A percentile compares a stretch with the other conserved stretches of the same genome.
These are phyloP conservation scores for Herminia tarsipennalis DNA, from an alignment of 2,888 invertebrate species.

Conservation along the genomic window DNA sequence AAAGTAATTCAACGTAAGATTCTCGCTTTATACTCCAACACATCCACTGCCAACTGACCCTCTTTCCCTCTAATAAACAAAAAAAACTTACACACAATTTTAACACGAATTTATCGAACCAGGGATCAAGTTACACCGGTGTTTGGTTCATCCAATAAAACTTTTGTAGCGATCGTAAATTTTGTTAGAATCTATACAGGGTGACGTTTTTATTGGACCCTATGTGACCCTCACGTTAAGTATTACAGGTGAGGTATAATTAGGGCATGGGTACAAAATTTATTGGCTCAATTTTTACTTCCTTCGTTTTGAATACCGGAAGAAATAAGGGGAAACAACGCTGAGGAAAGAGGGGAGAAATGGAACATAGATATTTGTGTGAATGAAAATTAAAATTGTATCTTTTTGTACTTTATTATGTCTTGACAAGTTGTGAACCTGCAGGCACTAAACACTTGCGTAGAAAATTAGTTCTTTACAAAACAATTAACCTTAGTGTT, in stretches of 20 bases:
- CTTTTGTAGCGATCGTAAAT: constrained; percentile 47
- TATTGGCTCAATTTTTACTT: constrained; percentile 28
- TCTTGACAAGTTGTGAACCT: too few relatives aligned
- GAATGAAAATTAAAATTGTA: too few relatives aligned
- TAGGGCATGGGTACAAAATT: constrained; percentile 32
- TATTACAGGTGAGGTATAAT: constrained; percentile 31
- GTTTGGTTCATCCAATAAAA: constrained; percentile 34
- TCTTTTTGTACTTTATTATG: too few relatives aligned
- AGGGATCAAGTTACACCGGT: constrained; percentile 26
- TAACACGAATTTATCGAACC: neutral
- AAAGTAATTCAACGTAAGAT: constrained; percentile 15
- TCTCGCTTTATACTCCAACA: constrained; percentile 19
- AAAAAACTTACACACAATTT: constrained; percentile 11
- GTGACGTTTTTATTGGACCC: constrained; percentile 47
- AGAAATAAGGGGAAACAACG: constrained; percentile 11
- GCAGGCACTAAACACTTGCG: too few relatives aligned
- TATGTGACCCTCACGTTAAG: constrained; percentile 23
- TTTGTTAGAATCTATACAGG: constrained; percentile 33
- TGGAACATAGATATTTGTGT: neutral
- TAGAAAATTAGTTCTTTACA: too few relatives aligned
- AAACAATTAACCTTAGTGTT: too few relatives aligned
- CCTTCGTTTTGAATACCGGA: constrained; percentile 24
- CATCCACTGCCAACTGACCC: constrained; percentile 28
- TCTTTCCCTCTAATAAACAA: constrained; percentile 10
- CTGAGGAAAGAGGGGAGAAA: neutral